phyloP scores from a whole-genome alignment of 2,113 vertebrate species.

The Microcebus murinus region DNA sequence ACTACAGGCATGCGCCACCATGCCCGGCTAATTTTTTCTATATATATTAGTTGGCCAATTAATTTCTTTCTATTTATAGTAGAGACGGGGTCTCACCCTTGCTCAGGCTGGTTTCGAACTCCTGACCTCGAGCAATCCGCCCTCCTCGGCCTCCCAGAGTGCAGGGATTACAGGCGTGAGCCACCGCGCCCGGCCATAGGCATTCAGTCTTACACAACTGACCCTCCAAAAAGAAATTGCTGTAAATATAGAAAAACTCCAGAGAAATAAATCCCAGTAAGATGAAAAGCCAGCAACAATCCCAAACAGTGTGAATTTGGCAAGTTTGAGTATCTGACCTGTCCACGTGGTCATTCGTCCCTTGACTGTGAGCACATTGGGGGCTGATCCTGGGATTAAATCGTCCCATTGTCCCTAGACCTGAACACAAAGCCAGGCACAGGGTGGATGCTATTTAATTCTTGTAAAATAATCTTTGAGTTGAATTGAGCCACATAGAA shows the following conservation, averaged over 20 bases:
- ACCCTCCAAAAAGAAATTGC: constrained; percentile 57
- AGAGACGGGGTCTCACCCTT: too few species aligned
- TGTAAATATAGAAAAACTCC: not conserved
- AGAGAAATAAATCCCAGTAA: not conserved
- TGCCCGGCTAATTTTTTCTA: too few species aligned
- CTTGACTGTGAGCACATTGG: accelerated
- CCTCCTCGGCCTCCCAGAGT: too few species aligned
- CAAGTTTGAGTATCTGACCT: not conserved
- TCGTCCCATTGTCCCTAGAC: accelerated
- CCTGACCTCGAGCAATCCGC: too few species aligned
- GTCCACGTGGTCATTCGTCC: accelerated
- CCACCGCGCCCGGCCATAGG: not conserved
- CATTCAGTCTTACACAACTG: not conserved
- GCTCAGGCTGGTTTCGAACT: too few species aligned
- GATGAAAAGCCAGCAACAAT: not conserved
- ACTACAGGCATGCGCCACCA: too few species aligned
- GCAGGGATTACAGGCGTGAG: too few species aligned
- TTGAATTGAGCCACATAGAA: not conserved
- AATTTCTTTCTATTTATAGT: too few species aligned
- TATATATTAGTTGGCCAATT: too few species aligned
- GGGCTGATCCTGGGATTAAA: accelerated
- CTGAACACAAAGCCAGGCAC: not conserved
- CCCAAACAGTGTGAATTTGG: not conserved
- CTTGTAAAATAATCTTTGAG: not conserved
- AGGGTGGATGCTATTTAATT: accelerated